Evolutionary conservation across 2,797 vertebrate species (phyloP), one percentile per base, ranked within the genome.

Genomic region (Scarus forsteni): DNA sequence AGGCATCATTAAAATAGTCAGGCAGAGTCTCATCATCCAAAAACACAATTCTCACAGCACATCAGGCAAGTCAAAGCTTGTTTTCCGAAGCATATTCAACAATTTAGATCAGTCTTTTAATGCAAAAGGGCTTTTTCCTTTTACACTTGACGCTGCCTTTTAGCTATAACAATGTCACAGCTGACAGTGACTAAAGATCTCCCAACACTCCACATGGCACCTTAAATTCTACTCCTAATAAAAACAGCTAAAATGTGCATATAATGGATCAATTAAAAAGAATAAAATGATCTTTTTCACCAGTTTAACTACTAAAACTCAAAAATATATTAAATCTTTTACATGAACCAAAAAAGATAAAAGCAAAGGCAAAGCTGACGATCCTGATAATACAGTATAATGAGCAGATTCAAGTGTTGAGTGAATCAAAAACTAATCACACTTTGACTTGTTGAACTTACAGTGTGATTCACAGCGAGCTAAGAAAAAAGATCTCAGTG

Each of bases 31-130:
- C 35, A 49, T 16, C 46, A 27, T 69, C 71, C 52, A 77, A 81
- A 73, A 56, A 51, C 36, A 61, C 58, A 89, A 71, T 52, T 51
- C 46, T 84, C 88, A 89, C 85, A 84, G 81, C 88, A 89, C 66
- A 39, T 39, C 70, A 86, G 50, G 63, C 40, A 62, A 55, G n/a
- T 54, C 68, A 67, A 89, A 87, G 67, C 69, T 52, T 68, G 10
- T 58, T n/a, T 58, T 79, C 42, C 63, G 62, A 74, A 77, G 71
- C 45, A 44, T 40, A 44, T 46, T 63, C 46, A 54, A 72, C 38
- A 66, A 66, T 27, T 34, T 18, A 68, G 67, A 27, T 16, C 70
- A 66, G 61, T 43, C 40, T 15, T 63, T 13, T 44, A 10, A 65
- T 57, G 13, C 58, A 61, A 60, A 65, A 8, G 0, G 46, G 14